These are phyloP conservation scores for Tenthredo notha DNA, from an alignment of 2,888 invertebrate species.

Conservation along the genomic window DNA sequence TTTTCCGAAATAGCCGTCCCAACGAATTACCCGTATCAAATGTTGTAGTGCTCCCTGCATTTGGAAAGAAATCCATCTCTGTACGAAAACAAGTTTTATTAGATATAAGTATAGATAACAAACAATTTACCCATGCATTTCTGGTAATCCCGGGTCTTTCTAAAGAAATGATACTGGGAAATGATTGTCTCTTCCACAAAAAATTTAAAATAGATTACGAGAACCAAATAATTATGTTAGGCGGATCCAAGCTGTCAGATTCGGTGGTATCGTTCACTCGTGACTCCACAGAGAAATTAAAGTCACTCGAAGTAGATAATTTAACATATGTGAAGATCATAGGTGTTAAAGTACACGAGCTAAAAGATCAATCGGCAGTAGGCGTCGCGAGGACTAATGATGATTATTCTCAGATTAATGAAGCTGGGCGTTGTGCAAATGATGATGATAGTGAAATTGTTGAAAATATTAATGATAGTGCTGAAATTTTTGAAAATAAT, in stretches of 20 bases:
- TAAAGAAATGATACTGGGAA: slow-evolving; percentile 54
- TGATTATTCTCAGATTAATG: too few relatives aligned
- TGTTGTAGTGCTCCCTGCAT: slow-evolving; percentile 53
- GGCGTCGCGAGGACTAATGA: too few relatives aligned
- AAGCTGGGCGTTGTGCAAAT: too few relatives aligned
- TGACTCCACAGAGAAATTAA: neutral
- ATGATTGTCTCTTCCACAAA: slow-evolving; percentile 55
- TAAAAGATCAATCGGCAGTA: neutral
- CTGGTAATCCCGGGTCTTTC: slow-evolving; percentile 51
- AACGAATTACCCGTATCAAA: slow-evolving; percentile 56
- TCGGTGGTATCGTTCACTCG: slow-evolving; percentile 30
- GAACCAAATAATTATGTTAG: neutral
- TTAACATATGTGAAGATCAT: slow-evolving; percentile 34
- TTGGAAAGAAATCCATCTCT: slow-evolving; percentile 53
- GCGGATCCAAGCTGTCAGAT: neutral
- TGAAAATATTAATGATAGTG: too few relatives aligned
- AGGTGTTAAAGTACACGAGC: neutral
- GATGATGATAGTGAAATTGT: too few relatives aligned
- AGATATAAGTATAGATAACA: slow-evolving; percentile 44
- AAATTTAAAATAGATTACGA: slow-evolving; percentile 49
- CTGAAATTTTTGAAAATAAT: too few relatives aligned
- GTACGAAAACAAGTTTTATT: slow-evolving; percentile 55
- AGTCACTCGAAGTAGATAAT: neutral
- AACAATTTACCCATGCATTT: slow-evolving; percentile 22
- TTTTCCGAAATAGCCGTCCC: slow-evolving; percentile 38